These are phyloP conservation scores for Chrysochloris asiatica DNA, from an alignment of 2,113 vertebrate genomes.

Conservation along the genomic window DNA sequence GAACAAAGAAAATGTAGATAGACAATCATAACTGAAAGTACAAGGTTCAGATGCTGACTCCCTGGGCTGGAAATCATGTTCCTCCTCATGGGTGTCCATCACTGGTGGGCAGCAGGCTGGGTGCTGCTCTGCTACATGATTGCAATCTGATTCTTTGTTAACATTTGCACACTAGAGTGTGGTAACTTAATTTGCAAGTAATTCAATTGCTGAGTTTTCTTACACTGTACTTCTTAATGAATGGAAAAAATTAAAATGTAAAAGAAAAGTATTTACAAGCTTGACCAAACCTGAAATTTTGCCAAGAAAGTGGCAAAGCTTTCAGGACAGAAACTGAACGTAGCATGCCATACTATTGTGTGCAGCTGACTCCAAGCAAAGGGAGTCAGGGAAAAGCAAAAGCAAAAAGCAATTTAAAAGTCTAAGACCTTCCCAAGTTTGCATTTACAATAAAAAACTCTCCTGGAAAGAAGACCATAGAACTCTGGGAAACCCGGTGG, in stretches of 20 bases:
- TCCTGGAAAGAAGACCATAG: constrained; percentile 82
- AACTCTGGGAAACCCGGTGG: constrained; percentile 82
- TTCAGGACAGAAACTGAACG: constrained; percentile 83
- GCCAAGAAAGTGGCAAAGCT: constrained; percentile 85
- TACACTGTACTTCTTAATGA: constrained; percentile 86
- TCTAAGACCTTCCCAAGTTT: constrained; percentile 85
- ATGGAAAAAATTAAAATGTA: constrained; percentile 94
- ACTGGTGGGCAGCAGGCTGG: constrained; percentile 68
- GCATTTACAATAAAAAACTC: constrained; percentile 89
- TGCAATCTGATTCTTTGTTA: constrained; percentile 76
- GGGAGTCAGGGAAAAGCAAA: constrained; percentile 81
- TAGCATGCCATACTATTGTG: constrained; percentile 86
- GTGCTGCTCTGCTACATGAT: constrained; percentile 77
- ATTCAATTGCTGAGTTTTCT: constrained; percentile 85
- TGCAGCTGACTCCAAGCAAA: constrained; percentile 83
- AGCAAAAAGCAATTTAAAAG: constrained; percentile 84
- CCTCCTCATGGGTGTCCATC: constrained; percentile 59
- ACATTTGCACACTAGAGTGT: constrained; percentile 83
- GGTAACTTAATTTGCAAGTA: constrained; percentile 81
- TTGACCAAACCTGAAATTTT: constrained; percentile 90
- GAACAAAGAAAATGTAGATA: constrained; percentile 83
- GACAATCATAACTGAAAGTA: constrained; percentile 83
- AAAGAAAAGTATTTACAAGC: constrained; percentile 94
- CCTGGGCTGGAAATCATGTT: constrained; percentile 75
- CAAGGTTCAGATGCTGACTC: constrained; percentile 69